Evolutionary conservation across 2,113 vertebrate species (phyloP), one percentile per base, ranked within the genome.

Genomic region (Neodon shergylaensis): DNA sequence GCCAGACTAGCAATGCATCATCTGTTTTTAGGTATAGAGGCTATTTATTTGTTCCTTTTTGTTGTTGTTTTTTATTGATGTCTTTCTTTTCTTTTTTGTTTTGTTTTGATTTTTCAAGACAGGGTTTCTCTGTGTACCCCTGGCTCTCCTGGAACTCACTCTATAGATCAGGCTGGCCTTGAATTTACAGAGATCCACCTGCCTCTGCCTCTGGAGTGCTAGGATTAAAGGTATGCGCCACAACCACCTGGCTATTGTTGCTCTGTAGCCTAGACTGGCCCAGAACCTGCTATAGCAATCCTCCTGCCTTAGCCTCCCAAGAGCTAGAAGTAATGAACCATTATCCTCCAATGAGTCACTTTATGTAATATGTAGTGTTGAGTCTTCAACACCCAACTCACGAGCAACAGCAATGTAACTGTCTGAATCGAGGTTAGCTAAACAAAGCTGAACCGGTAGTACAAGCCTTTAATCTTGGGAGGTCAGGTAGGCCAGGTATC

Each of bases 341-440:
- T 31, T 33, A 36, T 49, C 49, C 16, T 19, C 14, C 12, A 28
- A 8, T 36, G 49, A 81, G 49, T 36, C 26, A 84, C 13, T 42
- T 90, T 81, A 82, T 88, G 94, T 83, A 84, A 92, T 87, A 33
- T 54, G 49, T 70, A 44, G n/a, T 68, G 16, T 86, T 90, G 16
- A 83, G 52, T 89, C 90, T 52, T 39, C 85, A 78, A 94, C 73
- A 63, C 58, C 89, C 82, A 93, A 83, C 61, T 96, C 58, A 58
- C 6, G 0, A 58, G 58, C 19, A 58, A 58, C 19, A 58, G 19
- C 58, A 36, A 28, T 84, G 14, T 92, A 68, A 78, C 31, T 39
- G 39, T 66, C 78, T 92, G 54, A 73, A 88, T 42, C 39, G 93
- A 89, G 31, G 58, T 95, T 86, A 89, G 24, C 19, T 81, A 58